Evolutionary conservation across 1,140 invertebrate species (phyloP).

Genomic region (Cotesia vestalis): DNA sequence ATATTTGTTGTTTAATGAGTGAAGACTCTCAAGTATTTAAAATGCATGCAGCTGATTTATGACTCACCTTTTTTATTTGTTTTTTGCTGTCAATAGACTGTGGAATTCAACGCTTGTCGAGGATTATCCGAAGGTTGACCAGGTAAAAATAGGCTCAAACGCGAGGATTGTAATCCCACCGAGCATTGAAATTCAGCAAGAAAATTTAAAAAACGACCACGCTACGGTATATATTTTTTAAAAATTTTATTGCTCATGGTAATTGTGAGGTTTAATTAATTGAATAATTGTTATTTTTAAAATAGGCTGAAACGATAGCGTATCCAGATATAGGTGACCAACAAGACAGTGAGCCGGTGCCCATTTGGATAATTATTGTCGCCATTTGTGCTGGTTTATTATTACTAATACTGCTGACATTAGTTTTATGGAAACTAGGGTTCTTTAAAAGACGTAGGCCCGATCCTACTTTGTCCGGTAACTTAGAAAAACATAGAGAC

Average conservation of each 20-base stretch:
- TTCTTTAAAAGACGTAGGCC: conserved; percentile 87
- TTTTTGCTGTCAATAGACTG: conserved; percentile 65
- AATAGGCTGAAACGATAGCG: conserved; percentile 81
- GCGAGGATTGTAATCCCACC: conserved; percentile 78
- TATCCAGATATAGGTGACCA: conserved; percentile 80
- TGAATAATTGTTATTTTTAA: conserved; percentile 45
- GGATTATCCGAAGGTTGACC: conserved; percentile 86
- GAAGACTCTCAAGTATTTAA: conserved; percentile 1
- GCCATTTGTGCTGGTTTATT: conserved; percentile 82
- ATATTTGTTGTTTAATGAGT: conserved; percentile 14
- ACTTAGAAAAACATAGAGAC: conserved; percentile 79
- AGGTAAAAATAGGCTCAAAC: conserved; percentile 81
- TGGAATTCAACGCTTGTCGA: conserved; percentile 92
- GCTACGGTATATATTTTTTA: conserved; percentile 66
- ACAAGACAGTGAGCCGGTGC: conserved; percentile 73
- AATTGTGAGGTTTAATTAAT: conserved; percentile 21
- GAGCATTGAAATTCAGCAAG: conserved; percentile 77
- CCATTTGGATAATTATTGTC: conserved; percentile 85
- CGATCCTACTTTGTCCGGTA: conserved; percentile 83
- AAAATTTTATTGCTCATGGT: conserved; percentile 28
- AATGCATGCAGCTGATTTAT: conserved; percentile 14
- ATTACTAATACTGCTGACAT: conserved; percentile 79
- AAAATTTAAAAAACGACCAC: conserved; percentile 72
- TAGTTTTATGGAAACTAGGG: conserved; percentile 83
- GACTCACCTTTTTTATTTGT: conserved; percentile 9